Evolutionary conservation across 2,797 vertebrate species (phyloP), one percentile per base, ranked within the genome.

Genomic region (Hypotaenidia okinawae): DNA sequence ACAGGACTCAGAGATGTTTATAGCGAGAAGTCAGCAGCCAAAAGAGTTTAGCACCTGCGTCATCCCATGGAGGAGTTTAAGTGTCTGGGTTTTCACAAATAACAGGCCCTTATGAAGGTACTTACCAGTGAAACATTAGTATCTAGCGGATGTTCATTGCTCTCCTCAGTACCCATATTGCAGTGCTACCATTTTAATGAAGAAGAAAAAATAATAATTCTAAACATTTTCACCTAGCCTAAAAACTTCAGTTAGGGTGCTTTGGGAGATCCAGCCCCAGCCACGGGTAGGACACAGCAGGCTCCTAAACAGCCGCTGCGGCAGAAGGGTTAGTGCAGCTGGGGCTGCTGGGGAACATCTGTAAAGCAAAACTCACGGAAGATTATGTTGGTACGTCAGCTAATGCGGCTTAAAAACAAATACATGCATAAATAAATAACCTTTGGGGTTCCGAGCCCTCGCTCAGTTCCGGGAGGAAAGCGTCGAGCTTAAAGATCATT

Each of bases 81-180:
- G 63, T 62, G 64, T 43, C 76, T 75, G 57, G 39, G 32, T 70
- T 94, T 73, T 78, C 73, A 90, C 57, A 93, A 72, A 33, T 58
- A 92, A n/a, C 27, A 37, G 35, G 43, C 0, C 2, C 47, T 89
- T 52, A 43, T 55, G 67, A 79, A 79, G 33, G 70, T 66, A 86
- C 70, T 95, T 88, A 93, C 52, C 62, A 90, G 69, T 5, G 47
- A 81, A 95, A 95, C 66, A 78, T 86, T 54, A 75, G 33, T 33
- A 93, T 39, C 62, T 37, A 88, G 62, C 62, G 91, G 43, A 74
- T 78, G 84, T 79, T 52, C 41, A 35, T 19, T 35, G 55, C 55
- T 73, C 66, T 90, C 73, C 51, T 24, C 76, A 79, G 79, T 30
- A 35, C 30, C 2, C 9, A 61, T 64, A 80, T 2, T 74, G 63